Base-by-base conservation (phyloP, 1,140 invertebrate genomes). In the Batillaria attramentaria region DNA sequence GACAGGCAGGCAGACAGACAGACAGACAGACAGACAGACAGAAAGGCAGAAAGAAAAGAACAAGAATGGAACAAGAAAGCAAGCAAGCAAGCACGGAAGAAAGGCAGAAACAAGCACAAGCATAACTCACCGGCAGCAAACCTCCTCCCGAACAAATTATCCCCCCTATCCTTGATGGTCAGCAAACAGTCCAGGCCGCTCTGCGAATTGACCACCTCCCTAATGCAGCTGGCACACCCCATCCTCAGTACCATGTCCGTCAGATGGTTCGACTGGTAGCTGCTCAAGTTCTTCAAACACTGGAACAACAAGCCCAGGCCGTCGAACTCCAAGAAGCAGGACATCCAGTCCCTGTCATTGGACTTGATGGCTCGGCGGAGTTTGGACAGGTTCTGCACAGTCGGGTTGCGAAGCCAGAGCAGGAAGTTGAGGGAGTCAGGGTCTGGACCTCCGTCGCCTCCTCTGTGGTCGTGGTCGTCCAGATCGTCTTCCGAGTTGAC, bases 61-160 rank as follows among this genome's bases (percentile, higher is more conserved):
- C 28, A 16, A 43, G 70, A 33, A 18, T 50, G 33, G 33, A n/a
- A 37, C 24, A 72, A 37, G 35, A 73, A 33, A 8, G 4, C 4
- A 50, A 50, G 70, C 46, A 8, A 42, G 37, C 39, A 42, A 42
- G 24, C 16, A n/a, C 2, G 24, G 43, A 42, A 70, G 41, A 70
- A 42, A 42, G 39, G 43, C 24, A 20, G 37, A 42, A 8, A 42
- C 20, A 24, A 75, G 20, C 37, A 28, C 33, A 68, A 28, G 37
- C 41, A 37, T 37, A 39, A 54, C 78, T 92, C 92, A 95, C 94
- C 94, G 88, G 93, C 94, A 54, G 96, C 96, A 87, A 98, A 94
- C 92, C 98, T 97, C 73, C 94, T 93, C 83, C 96, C 96, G 91
- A 98, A 98, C 90, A 89, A 80, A 43, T 89, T 88, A 54, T 87